Base-by-base conservation (phyloP, 92 coral and sea anemone genomes). In the Porites lobata region DNA sequence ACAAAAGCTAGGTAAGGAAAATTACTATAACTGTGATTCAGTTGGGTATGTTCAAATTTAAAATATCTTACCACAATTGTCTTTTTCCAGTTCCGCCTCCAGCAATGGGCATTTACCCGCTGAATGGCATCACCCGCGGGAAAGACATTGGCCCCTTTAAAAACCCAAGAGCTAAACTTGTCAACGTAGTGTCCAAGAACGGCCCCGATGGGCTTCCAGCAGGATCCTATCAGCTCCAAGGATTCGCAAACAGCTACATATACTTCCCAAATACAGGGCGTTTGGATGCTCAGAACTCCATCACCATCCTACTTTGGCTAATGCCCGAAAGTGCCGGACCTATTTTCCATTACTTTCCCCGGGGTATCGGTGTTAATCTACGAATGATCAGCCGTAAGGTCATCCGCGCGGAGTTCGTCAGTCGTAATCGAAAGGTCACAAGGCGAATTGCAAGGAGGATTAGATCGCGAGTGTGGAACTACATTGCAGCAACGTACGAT, bases 171-270 rank as follows among this genome's bases (percentile, higher is more conserved):
- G 96, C 93, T 51, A 89, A 82, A 32, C 88, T 90, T 53, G 89
- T 85, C 51, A 90, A 90, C 78, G 91, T 91, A 50, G 91, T 75
- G 14, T 79, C 90, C 7, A 75, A 82, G 66, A 50, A 69, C 62
- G 96, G 96, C 24, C 96, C 96, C 61, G 96, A 93, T 20, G 87
- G 81, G 12, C 86, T 90, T 38, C 96, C 96, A 51, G 93, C 93
- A 1, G 96, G 96, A 9, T 86, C 96, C 52, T 84, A 82, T 86
- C 85, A 90, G 67, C 85, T 93, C 52, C 90, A 89, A 76, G 96
- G 96, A 38, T 85, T 92, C 19, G 84, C 91, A 24, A 81, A 90
- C 80, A 93, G 96, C 72, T 93, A 82, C 79, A 90, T 93, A 68
- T 81, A 86, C 87, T 90, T 75, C 68, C 89, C 92, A 1, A 89